Evolutionary conservation across 2,888 invertebrate species (phyloP).

Genomic region (Ormyrus labotus): DNA sequence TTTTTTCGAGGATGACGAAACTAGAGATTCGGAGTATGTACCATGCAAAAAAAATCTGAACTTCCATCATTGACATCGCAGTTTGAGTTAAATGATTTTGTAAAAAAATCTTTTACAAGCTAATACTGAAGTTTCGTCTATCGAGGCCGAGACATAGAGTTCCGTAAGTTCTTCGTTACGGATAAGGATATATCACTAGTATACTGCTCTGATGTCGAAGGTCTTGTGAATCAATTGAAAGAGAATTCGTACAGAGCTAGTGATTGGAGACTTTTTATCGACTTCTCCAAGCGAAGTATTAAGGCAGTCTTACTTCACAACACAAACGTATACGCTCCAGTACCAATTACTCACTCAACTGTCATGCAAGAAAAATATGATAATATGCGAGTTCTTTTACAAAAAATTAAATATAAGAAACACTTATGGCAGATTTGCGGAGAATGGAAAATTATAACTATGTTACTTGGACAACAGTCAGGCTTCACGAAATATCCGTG

Average conservation of each 20-base stretch:
- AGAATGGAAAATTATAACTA: conserved; percentile 60
- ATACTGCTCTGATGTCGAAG: conserved; percentile 46
- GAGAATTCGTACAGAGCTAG: conserved; percentile 28
- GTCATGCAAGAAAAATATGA: conserved; percentile 60
- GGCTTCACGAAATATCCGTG: too few species aligned
- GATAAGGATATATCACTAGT: conserved; percentile 42
- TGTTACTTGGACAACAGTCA: conserved; percentile 44
- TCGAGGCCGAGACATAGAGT: conserved; percentile 19
- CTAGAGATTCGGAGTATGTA: too few species aligned
- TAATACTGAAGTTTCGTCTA: conserved; percentile 8
- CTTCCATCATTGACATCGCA: too few species aligned
- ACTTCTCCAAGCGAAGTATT: conserved; percentile 48
- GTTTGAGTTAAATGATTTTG: too few species aligned
- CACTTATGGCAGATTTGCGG: conserved; percentile 59
- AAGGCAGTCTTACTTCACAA: conserved; percentile 29
- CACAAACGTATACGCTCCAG: conserved; percentile 16
- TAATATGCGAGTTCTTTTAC: conserved; percentile 49
- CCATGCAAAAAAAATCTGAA: too few species aligned
- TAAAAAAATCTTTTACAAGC: neutral
- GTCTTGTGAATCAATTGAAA: conserved; percentile 25
- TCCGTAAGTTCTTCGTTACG: conserved; percentile 31
- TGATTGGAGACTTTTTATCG: conserved; percentile 61
- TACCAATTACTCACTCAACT: neutral
- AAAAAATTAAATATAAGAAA: conserved; percentile 57
- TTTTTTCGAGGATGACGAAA: too few species aligned